phyloP scores from a whole-genome alignment of 2,797 vertebrate species.

The Chiloscyllium punctatum region DNA sequence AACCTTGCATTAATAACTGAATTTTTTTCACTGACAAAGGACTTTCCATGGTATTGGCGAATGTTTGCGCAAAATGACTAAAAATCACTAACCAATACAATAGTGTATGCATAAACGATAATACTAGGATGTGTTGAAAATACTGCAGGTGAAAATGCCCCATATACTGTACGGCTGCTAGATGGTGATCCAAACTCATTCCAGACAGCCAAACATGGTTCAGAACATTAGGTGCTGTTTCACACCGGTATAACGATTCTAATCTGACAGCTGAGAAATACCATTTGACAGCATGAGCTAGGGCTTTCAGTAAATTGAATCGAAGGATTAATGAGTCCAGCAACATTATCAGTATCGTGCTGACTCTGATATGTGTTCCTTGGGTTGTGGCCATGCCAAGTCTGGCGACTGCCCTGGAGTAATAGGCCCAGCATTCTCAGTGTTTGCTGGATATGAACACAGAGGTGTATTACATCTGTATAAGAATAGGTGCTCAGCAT shows the following conservation, averaged over 20 bases:
- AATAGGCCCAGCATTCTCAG: no score
- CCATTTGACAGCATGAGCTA: not conserved
- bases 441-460: no score
- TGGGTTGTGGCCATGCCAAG: no score
- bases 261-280: not conserved
- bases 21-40: no score
- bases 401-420: no score
- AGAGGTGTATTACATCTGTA: no score
- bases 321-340: not conserved
- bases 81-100: not conserved
- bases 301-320: not conserved
- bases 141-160: not conserved
- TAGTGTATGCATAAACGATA: not conserved
- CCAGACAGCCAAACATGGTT: not conserved
- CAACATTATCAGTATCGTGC: not conserved
- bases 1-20: not conserved
- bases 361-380: no score
- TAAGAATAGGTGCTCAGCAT: no score
- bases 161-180: not conserved
- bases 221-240: not conserved
- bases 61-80: not conserved
- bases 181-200: not conserved
- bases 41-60: not conserved
- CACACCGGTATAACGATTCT: not conserved
- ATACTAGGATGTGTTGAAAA: not conserved